These are phyloP conservation scores for Troides aeacus DNA, from an alignment of 2,888 invertebrate genomes.

Conservation along the genomic window DNA sequence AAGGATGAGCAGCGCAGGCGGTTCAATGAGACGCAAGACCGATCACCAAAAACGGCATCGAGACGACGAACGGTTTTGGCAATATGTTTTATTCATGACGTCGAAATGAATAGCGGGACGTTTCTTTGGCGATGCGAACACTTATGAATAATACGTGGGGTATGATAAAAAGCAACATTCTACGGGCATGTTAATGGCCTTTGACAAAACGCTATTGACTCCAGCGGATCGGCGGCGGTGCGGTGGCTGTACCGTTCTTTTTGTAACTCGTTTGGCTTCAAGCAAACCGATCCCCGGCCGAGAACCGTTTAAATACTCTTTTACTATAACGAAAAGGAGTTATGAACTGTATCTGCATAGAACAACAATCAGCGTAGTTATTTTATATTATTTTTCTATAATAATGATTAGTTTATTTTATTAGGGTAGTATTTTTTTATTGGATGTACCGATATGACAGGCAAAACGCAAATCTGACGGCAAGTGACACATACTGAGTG, in stretches of 20 bases:
- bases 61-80: conserved; percentile 54
- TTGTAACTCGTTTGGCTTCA: conserved; percentile 15
- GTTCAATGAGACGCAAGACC: conserved; percentile 24
- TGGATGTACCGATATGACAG: too few relatives aligned
- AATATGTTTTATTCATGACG: conserved; percentile 69
- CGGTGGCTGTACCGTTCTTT: conserved; percentile 13
- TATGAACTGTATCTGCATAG: not conserved
- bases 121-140: conserved; percentile 37
- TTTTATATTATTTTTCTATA: not conserved
- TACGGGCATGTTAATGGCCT: conserved; percentile 27
- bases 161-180: conserved; percentile 29
- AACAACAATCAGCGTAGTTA: not conserved
- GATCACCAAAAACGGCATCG: conserved; percentile 53
- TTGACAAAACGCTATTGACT: conserved; percentile 26
- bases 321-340: not conserved
- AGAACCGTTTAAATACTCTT: not conserved
- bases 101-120: conserved; percentile 54
- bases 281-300: conserved; percentile 4
- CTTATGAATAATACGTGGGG: conserved; percentile 32
- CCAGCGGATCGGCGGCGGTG: conserved; percentile 9
- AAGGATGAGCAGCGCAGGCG: conserved; percentile 23
- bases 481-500: too few relatives aligned
- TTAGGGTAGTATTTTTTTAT: too few relatives aligned
- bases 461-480: too few relatives aligned
- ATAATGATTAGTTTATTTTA: too few relatives aligned